phyloP scores from a whole-genome alignment of 2,113 vertebrate species.

The Ochotona princeps region DNA sequence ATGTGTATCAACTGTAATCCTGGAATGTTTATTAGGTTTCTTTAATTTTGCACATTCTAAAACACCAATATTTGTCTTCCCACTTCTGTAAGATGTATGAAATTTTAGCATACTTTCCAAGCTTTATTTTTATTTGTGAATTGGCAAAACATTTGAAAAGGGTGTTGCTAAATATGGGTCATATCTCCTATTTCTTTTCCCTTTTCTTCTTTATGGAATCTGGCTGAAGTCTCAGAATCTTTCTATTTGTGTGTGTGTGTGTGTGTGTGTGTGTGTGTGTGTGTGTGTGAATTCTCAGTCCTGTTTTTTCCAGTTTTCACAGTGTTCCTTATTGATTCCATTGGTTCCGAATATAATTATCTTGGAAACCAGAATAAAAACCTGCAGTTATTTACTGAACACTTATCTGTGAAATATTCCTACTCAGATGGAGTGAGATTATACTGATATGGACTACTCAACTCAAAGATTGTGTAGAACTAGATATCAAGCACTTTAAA shows the following conservation, averaged over 20 bases:
- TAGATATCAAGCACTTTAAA: background rate
- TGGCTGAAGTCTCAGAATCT: background rate
- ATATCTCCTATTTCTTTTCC: background rate
- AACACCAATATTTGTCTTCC: background rate
- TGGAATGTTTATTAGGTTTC: background rate
- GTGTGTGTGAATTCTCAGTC: background rate
- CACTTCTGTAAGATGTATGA: conserved; percentile 19
- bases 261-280: background rate
- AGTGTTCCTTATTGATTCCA: background rate
- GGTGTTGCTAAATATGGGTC: background rate
- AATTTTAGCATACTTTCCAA: conserved; percentile 17
- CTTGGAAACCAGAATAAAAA: background rate
- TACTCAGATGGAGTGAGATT: background rate
- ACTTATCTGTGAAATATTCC: background rate
- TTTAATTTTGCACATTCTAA: background rate
- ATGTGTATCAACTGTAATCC: background rate
- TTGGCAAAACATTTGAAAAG: conserved; percentile 38
- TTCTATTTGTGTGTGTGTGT: background rate
- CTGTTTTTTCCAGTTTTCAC: background rate
- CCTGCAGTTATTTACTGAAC: background rate
- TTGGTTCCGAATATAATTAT: background rate
- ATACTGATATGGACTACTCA: background rate
- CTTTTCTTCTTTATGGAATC: background rate
- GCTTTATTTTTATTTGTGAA: conserved; percentile 16
- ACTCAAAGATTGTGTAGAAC: background rate